These are phyloP conservation scores for Hypena proboscidalis DNA, from an alignment of 2,888 invertebrate species.

Conservation along the genomic window DNA sequence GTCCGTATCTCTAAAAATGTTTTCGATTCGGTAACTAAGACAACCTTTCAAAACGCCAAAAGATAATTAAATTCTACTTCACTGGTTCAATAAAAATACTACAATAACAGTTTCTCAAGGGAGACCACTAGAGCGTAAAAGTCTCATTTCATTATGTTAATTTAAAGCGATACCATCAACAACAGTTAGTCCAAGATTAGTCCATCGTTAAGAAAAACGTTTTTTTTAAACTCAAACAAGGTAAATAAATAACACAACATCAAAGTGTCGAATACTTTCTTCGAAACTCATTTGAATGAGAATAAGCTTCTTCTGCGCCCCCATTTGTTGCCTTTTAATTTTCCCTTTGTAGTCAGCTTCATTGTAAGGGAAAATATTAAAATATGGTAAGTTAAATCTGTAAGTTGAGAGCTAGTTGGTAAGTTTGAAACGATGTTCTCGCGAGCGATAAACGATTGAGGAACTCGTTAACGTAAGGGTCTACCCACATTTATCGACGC, in stretches of 20 bases:
- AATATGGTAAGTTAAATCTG: constrained; percentile 73
- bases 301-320: constrained; percentile 65
- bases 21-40: no score
- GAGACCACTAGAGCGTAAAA: neutral
- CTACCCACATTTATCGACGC: no score
- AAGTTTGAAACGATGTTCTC: constrained; percentile 42
- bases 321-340: constrained; percentile 78
- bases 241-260: constrained; percentile 59
- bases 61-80: no score
- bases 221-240: constrained; percentile 38
- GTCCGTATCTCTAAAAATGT: no score
- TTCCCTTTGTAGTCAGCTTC: constrained; percentile 64
- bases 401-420: constrained; percentile 58
- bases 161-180: neutral
- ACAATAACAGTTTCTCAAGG: no score
- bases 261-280: constrained; percentile 74
- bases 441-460: constrained; percentile 28
- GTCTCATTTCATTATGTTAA: constrained; percentile 2
- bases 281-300: constrained; percentile 77
- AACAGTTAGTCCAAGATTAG: constrained; percentile 5
- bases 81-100: no score
- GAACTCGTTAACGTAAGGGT: constrained; percentile 40
- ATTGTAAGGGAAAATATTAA: constrained; percentile 72
- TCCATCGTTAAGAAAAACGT: constrained; percentile 24
- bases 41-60: no score